Conservation (phyloP, 2,113 vertebrate species). For the Coreoperca whiteheadi region DNA sequence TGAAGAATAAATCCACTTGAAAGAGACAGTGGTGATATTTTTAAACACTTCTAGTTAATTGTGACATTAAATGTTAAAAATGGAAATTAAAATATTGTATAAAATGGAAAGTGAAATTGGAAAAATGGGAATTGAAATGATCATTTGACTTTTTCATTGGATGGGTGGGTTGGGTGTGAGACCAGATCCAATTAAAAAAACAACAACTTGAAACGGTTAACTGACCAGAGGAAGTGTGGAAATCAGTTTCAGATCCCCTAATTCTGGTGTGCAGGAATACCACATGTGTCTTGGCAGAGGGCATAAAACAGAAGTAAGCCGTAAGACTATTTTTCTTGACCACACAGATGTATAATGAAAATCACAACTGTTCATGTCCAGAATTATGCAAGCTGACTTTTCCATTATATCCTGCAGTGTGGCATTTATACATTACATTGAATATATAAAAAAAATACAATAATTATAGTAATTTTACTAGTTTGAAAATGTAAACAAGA, state of each 20-base stretch:
- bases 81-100: neutral
- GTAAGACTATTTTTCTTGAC: neutral
- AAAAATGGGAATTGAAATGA: slow-evolving; percentile 6
- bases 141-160: neutral
- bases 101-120: slow-evolving; percentile 15
- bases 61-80: neutral
- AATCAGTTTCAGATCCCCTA: slow-evolving; percentile 51
- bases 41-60: neutral
- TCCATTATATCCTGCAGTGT: neutral
- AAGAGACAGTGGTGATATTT: neutral
- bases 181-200: neutral
- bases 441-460: neutral
- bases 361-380: neutral
- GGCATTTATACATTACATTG: neutral
- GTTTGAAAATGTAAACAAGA: slow-evolving; percentile 1
- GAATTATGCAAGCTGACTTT: neutral
- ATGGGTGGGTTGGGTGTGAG: neutral
- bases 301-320: slow-evolving; percentile 40
- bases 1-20: neutral
- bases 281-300: neutral
- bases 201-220: neutral
- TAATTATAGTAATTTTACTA: neutral
- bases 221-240: slow-evolving; percentile 53
- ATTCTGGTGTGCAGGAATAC: neutral
- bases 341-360: neutral